phyloP scores from a whole-genome alignment of 2,797 vertebrate genomes.

The Champsocephalus esox region DNA sequence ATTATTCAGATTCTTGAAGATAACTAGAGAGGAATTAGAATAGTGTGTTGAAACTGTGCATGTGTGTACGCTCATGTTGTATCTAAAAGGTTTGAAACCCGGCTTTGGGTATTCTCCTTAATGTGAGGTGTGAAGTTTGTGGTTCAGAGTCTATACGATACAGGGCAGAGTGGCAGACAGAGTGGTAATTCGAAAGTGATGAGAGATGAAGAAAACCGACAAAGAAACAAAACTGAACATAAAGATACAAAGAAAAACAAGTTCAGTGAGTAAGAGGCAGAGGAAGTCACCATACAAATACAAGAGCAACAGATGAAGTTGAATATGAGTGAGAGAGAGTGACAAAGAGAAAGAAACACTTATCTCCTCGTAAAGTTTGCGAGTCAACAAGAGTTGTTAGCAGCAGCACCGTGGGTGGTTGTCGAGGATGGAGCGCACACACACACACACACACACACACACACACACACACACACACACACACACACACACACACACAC shows the following conservation, averaged over 20 bases:
- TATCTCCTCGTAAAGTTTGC: slow-evolving; percentile 21
- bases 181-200: slow-evolving; percentile 57
- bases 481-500: background rate
- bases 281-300: background rate
- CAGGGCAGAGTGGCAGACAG: slow-evolving; percentile 38
- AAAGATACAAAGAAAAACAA: slow-evolving; percentile 1
- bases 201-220: slow-evolving; percentile 26
- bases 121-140: slow-evolving; percentile 49
- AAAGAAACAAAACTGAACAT: background rate
- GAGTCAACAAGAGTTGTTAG: slow-evolving; percentile 41
- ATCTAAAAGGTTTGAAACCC: background rate
- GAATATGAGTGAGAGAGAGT: slow-evolving; percentile 23
- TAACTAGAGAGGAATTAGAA: background rate
- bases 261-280: background rate
- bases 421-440: slow-evolving; percentile 31
- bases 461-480: slow-evolving; percentile 29
- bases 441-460: slow-evolving; percentile 9
- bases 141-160: slow-evolving; percentile 57
- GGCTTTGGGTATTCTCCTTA: slow-evolving; percentile 15
- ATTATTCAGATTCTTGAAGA: background rate
- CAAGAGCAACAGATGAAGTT: slow-evolving; percentile 2
- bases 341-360: slow-evolving; percentile 31
- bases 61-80: background rate
- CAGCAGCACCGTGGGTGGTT: slow-evolving; percentile 67
- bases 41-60: background rate